Conservation (phyloP, 2,888 invertebrate genomes). For the Marasmarcha lunaedactyla region DNA sequence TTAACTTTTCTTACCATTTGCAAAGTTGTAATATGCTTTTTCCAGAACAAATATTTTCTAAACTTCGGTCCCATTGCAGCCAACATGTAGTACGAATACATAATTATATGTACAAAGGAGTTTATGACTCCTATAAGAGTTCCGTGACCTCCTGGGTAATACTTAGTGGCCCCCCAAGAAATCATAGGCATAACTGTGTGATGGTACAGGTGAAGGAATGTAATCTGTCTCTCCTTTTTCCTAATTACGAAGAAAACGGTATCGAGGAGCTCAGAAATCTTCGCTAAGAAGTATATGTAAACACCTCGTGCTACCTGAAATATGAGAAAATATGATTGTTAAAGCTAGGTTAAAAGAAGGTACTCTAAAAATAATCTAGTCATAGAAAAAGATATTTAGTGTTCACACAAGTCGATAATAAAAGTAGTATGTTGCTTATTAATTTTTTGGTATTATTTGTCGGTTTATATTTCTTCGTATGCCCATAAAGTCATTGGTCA, state of each 20-base stretch:
- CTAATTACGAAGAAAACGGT: slow-evolving; percentile 94
- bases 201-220: slow-evolving; percentile 92
- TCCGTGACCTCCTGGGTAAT: slow-evolving; percentile 89
- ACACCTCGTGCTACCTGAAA: slow-evolving; percentile 77
- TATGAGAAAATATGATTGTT: neutral
- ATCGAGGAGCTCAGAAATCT: slow-evolving; percentile 90
- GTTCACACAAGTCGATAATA: too few species aligned
- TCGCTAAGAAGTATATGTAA: slow-evolving; percentile 89
- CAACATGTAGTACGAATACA: slow-evolving; percentile 93
- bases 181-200: slow-evolving; percentile 96
- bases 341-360: neutral
- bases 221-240: slow-evolving; percentile 91
- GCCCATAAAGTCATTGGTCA: too few species aligned
- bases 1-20: slow-evolving; percentile 87
- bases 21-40: slow-evolving; percentile 89
- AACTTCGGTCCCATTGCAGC: slow-evolving; percentile 90
- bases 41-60: slow-evolving; percentile 94
- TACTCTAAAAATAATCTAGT: too few species aligned
- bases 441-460: too few species aligned
- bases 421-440: too few species aligned
- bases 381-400: too few species aligned
- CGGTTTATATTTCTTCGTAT: too few species aligned
- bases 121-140: slow-evolving; percentile 92
- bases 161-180: slow-evolving; percentile 93
- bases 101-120: slow-evolving; percentile 94